These are phyloP conservation scores for Dipodomys merriami DNA, from an alignment of 2,113 vertebrate species.

Conservation along the genomic window DNA sequence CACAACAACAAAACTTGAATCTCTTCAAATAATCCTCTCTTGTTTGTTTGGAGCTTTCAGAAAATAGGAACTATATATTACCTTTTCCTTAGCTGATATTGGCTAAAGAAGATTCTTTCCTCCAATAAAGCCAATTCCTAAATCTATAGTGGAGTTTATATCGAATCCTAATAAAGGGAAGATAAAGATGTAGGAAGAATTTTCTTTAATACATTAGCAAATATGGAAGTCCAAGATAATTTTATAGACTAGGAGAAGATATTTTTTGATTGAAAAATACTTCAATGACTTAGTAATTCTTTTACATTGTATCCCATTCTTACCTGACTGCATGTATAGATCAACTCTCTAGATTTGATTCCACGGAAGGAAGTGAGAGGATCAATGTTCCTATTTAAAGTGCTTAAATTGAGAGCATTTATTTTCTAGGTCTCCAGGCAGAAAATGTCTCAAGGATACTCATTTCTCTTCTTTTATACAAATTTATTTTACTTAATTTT, in stretches of 20 bases:
- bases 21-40: background rate
- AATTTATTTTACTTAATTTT: background rate
- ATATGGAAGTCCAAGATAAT: fast-evolving
- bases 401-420: background rate
- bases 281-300: background rate
- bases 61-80: too few relatives aligned
- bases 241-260: background rate
- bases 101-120: background rate
- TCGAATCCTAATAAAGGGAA: background rate
- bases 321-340: fast-evolving
- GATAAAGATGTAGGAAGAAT: fast-evolving
- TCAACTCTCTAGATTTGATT: background rate
- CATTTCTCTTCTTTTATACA: background rate
- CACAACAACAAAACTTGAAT: too few relatives aligned
- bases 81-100: background rate
- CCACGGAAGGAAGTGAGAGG: background rate
- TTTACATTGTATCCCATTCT: background rate
- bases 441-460: background rate
- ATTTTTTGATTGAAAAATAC: fast-evolving
- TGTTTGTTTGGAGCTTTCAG: too few relatives aligned
- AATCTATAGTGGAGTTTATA: background rate
- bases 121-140: background rate
- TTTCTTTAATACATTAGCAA: background rate
- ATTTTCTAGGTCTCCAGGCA: background rate
- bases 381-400: background rate